These are phyloP conservation scores for Heliconius nattereri DNA, from an alignment of 1,140 invertebrate genomes.

Conservation along the genomic window DNA sequence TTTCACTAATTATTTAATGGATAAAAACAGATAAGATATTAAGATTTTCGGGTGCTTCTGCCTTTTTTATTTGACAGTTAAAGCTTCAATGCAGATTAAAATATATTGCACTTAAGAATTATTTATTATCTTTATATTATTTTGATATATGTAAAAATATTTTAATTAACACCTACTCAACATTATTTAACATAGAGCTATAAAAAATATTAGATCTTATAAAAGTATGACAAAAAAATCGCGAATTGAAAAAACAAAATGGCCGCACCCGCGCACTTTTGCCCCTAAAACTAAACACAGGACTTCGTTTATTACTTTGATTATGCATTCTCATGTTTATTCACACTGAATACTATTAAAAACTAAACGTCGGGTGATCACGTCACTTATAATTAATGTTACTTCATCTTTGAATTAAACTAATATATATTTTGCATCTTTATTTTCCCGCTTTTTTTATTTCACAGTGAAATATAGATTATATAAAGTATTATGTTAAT, in stretches of 20 bases:
- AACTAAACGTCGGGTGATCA: conserved; percentile 17
- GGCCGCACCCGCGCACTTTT: conserved; percentile 2
- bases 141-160: neutral
- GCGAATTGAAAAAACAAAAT: neutral
- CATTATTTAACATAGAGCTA: neutral
- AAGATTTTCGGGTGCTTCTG: neutral
- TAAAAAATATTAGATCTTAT: neutral
- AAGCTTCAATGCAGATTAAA: neutral
- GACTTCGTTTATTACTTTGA: conserved; percentile 15
- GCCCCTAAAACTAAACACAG: neutral
- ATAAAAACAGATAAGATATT: neutral
- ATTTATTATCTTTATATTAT: neutral
- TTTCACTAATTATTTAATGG: conserved; percentile 16
- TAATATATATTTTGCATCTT: conserved; percentile 9
- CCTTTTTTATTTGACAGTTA: conserved; percentile 3
- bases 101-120: neutral
- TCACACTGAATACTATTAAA: conserved; percentile 31
- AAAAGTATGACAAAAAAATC: neutral
- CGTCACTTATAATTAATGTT: conserved; percentile 21
- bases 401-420: conserved; percentile 1
- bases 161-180: neutral
- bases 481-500: neutral
- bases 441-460: neutral
- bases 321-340: conserved; percentile 33
- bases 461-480: neutral